Evolutionary conservation across 1,140 invertebrate species (phyloP), one percentile per base, ranked within the genome.

Genomic region (Whitmania pigra): DNA sequence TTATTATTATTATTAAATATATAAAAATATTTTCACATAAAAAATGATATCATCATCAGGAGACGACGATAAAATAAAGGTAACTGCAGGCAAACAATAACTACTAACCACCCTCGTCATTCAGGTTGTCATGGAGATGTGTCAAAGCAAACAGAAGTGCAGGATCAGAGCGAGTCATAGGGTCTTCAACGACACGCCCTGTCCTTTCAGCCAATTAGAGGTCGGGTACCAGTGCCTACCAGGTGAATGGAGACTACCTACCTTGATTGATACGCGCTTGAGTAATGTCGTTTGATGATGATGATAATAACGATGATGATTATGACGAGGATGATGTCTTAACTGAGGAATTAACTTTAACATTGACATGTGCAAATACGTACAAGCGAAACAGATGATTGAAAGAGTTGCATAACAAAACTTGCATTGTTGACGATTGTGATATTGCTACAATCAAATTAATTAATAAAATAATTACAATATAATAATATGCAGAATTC

Each of bases 151-250:
- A 15, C 49, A 25, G 31, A 36, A 53, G 22, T 70, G 69, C 69
- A 36, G 69, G 20, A 25, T 70, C 22, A 49, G n/a, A 7, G 69
- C 69, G 31, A 53, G 20, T 53, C 43, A 36, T 18, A 25, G 53
- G 53, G 40, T 70, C n/a, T 70, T 70, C 29, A 53, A 53, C 17
- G 69, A 53, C 17, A 53, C 25, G 40, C 40, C 69, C 17, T 70
- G 69, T 70, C 43, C 69, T 54, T 25, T 53, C 69, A 70, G 43
- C 20, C 31, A 49, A 27, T 49, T 70, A 15, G 53, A 70, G n/a
- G 69, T 70, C 43, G 69, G 53, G 2, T 70, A 70, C 53, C 69
- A 53, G 11, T 70, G 69, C 18, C n/a, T 25, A n/a, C 69, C 69
- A 20, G 49, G 69, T 70, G 18, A 54, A 25, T 68, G n/a, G 27